Conservation (phyloP, 2,113 vertebrate genomes). For the Stomatorhinus ivindoensis region DNA sequence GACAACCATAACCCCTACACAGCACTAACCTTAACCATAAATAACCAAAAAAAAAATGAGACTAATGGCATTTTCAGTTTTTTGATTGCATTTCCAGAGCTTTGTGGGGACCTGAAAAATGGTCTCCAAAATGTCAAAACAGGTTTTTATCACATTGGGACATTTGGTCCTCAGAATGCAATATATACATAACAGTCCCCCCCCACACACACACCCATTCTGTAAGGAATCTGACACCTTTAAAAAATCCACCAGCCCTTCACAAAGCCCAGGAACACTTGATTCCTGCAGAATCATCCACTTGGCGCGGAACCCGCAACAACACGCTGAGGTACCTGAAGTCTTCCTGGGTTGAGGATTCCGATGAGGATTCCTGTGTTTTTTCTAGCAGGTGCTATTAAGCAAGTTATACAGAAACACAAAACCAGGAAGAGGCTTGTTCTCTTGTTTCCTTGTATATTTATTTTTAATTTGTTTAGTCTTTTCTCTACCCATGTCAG, state of each 20-base stretch:
- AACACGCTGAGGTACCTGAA: background rate
- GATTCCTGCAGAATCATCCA: slow-evolving; percentile 22
- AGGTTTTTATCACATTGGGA: no score
- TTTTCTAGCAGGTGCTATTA: background rate
- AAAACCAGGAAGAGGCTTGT: background rate
- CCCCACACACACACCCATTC: background rate
- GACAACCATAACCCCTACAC: no score
- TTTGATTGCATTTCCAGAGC: no score
- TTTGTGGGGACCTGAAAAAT: no score
- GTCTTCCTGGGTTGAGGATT: background rate
- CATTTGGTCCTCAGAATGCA: no score
- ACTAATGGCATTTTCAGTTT: no score
- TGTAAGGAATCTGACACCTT: slow-evolving; percentile 23
- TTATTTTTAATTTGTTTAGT: slow-evolving; percentile 4
- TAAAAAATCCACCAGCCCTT: slow-evolving; percentile 26
- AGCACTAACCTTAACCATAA: no score
- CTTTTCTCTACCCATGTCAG: background rate
- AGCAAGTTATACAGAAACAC: background rate
- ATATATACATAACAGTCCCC: no score
- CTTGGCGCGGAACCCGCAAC: background rate
- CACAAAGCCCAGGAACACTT: slow-evolving; percentile 27
- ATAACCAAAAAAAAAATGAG: no score
- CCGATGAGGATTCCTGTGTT: background rate
- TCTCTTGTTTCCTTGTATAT: background rate
- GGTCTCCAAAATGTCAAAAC: no score